Evolutionary conservation across 2,888 invertebrate species (phyloP), one percentile per base, ranked within the genome.

Genomic region (Enchytraeus crypticus): DNA sequence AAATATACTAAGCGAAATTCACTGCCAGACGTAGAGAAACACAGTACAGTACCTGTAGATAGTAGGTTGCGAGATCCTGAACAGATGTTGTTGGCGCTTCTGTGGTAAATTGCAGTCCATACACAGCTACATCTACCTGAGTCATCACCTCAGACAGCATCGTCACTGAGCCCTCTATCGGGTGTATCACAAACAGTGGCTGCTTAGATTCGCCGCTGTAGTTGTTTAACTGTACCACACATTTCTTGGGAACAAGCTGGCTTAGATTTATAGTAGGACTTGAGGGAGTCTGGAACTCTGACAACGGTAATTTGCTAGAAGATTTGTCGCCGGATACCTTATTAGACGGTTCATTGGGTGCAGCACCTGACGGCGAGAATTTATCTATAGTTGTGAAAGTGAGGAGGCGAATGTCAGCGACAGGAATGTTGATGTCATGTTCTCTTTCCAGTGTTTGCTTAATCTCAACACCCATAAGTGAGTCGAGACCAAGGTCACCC

Each of bases 401-500:
- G 18, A 79, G 72, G 54, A 71, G 84, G 65, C 95, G 85, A 72
- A 96, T 92, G 80, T 95, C 93, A 79, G 90, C 90, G 70, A 92
- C 89, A 65, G 89, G 88, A 64, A 97, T 82, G 27, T 90, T 87
- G 62, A 96, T 81, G 79, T 97, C 95, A 81, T 88, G 93, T 74
- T 89, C 90, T 60, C 93, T 84, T 79, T 95, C 95, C 58, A 96
- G 81, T 0, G 90, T 90, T 81, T 95, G 95, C 79, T 96, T 96
- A 74, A 98, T 92, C 83, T 98, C 98, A 1, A 97, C 93, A 51
- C 95, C 95, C 97, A 97, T 97, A 69, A 98, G 82, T 1, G 96
- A 96, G 78, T 98, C 97, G 87, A 98, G 90, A 64, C 97, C 97
- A 46, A 98, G 84, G 79, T 98, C 97, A 32, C 92, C 91, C 53